Evolutionary conservation across 2,888 invertebrate genomes (phyloP), one percentile per base, ranked within the genome.

Genomic region (Alentia gelatinosa): DNA sequence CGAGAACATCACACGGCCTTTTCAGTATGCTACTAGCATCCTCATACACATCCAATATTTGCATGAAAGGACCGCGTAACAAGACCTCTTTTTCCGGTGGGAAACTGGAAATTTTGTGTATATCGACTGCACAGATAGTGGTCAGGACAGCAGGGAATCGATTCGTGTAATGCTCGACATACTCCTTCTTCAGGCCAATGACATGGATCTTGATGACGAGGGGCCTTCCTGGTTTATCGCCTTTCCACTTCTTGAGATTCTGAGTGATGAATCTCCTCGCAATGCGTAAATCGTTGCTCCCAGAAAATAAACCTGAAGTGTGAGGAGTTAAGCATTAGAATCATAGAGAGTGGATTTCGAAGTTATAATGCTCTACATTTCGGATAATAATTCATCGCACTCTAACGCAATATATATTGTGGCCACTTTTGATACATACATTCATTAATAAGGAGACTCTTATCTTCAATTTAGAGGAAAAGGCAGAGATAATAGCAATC

Each of bases 61-160:
- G 92, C 63, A 90, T 89, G 91, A 93, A 93, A 35, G 93, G 92
- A 9, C 93, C 93, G 15, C 93, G 91, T 0, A 93, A 91, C 26
- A 93, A 91, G 23, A 93, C 93, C 75, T 93, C 93, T 15, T 84
- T 88, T 74, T 93, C 93, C 0, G 75, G 75, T 30, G 91, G 93
- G 74, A 90, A 92, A 0, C 89, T 68, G 19, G 93, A 93, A 0
- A 93, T 75, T 30, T 93, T 63, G 37, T 92, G 91, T n/a, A 93
- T 92, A 68, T 93, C 92, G 1, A 93, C 93, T 0, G 93, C 93
- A 47, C 93, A 93, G 23, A 93, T 93, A 23, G 93, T 93, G 0
- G 92, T 93, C 23, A 93, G 90, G 30, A 93, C 92, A 42, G 75
- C 50, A 3, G 93, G 93, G 79, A 93, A 93, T 23, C 90, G 47